Evolutionary conservation across 2,113 vertebrate genomes (phyloP).

Genomic region (Pluvialis apricaria): DNA sequence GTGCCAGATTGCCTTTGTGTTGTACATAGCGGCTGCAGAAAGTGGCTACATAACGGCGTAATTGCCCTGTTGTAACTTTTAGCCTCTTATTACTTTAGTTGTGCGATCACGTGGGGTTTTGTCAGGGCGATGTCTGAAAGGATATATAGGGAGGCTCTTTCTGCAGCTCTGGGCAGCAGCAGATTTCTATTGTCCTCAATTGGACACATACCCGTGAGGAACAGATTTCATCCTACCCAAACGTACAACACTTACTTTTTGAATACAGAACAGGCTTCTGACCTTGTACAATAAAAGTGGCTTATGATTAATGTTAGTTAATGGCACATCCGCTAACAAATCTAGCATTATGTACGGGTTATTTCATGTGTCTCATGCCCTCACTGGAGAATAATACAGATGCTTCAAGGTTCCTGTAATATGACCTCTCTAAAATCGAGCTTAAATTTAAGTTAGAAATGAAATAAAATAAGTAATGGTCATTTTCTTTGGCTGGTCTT

Average conservation of each 20-base stretch:
- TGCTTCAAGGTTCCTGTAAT: neutral
- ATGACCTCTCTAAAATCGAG: neutral
- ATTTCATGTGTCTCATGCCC: neutral
- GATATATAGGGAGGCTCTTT: neutral
- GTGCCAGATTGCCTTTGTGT: neutral
- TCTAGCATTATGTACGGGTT: neutral
- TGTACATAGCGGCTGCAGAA: neutral
- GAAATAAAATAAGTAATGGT: neutral
- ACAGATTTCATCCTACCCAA: neutral
- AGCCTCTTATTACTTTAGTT: neutral
- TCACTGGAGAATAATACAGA: neutral
- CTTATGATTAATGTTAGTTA: neutral
- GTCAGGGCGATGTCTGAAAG: neutral
- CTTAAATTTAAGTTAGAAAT: neutral
- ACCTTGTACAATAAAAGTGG: neutral
- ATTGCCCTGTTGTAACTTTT: conserved; percentile 1
- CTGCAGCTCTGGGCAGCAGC: neutral
- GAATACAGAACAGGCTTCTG: conserved; percentile 4
- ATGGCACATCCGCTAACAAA: conserved; percentile 5
- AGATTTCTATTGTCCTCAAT: neutral
- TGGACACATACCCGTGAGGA: neutral
- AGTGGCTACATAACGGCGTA: neutral
- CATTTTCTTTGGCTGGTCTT: conserved; percentile 10
- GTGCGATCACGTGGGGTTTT: neutral
- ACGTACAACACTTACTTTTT: neutral